These are phyloP conservation scores for Acanthopleura granulata DNA, from an alignment of 2,888 invertebrate genomes.

Conservation along the genomic window DNA sequence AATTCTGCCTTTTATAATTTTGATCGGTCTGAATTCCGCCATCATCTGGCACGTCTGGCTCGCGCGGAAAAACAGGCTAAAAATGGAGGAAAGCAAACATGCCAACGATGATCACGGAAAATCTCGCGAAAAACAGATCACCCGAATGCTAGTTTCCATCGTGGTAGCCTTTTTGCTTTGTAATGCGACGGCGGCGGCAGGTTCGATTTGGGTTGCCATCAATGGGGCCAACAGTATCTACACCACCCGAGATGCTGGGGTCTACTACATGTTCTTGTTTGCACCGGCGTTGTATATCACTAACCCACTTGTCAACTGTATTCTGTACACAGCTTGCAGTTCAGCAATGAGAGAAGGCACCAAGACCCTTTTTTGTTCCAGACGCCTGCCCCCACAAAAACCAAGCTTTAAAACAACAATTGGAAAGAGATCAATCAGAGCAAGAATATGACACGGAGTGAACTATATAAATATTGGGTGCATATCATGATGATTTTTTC, in stretches of 20 bases:
- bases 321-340: slow-evolving; percentile 5
- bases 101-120: neutral
- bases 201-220: neutral
- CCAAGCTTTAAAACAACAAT: no score
- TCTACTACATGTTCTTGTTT: neutral
- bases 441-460: no score
- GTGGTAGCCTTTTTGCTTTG: neutral
- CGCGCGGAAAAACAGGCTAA: neutral
- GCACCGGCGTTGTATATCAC: neutral
- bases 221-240: neutral
- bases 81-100: neutral
- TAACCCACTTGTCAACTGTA: slow-evolving; percentile 11
- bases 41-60: neutral
- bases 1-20: neutral
- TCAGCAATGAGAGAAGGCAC: neutral
- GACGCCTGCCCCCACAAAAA: neutral
- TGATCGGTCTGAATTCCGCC: neutral
- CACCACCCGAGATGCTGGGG: neutral
- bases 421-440: no score
- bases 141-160: neutral
- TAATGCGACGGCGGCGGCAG: neutral
- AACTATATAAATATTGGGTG: no score
- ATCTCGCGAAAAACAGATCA: neutral
- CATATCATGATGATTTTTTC: no score
- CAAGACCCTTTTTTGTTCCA: neutral